A percentile compares a stretch with the other conserved stretches of the same genome.
Evolutionary conservation across 2,797 vertebrate species (phyloP).

Genomic region (Anniella stebbinsi): DNA sequence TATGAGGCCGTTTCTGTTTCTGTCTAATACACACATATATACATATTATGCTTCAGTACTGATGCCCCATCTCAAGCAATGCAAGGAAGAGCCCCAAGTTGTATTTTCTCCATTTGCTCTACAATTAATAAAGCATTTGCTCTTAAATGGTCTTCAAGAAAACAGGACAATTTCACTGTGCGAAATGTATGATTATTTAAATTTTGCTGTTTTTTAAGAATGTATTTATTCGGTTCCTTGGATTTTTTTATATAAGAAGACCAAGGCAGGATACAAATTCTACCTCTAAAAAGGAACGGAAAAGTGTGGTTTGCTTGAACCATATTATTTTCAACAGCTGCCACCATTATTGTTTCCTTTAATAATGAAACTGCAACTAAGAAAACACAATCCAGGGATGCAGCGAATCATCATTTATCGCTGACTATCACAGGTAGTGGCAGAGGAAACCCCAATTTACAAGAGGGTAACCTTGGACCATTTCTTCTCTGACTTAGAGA

Average conservation of each 20-base stretch:
- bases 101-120: not conserved
- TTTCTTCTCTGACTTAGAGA: not conserved
- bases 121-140: not conserved
- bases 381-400: not conserved
- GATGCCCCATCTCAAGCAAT: not conserved
- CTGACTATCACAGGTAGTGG: not conserved
- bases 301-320: not conserved
- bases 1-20: not conserved
- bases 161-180: not conserved
- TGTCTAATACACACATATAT: not conserved
- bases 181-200: not conserved
- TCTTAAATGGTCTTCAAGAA: not conserved
- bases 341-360: not conserved
- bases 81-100: not conserved
- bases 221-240: not conserved
- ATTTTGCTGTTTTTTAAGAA: not conserved
- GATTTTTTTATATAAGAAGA: not conserved
- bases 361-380: not conserved
- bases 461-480: not conserved
- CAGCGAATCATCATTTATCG: not conserved
- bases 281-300: not conserved
- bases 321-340: not conserved
- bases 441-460: not conserved
- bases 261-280: not conserved
- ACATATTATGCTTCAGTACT: too few relatives aligned